Base-by-base conservation (phyloP, 2,113 vertebrate species). In the Chunga burmeisteri region DNA sequence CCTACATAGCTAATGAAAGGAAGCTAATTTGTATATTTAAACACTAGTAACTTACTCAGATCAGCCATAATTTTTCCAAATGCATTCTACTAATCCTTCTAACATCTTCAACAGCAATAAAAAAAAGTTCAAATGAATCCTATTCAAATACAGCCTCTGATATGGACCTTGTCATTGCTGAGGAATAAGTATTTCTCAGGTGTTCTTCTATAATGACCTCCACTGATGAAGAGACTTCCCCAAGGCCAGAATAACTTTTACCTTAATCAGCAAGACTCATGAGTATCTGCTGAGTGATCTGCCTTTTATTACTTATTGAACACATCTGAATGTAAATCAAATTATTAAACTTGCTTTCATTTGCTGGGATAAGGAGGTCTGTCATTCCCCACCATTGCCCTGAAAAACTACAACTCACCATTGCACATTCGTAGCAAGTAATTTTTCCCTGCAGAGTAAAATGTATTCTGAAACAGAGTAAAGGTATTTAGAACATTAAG, bases 381-480 rank as follows among this genome's bases (percentile, higher is more conserved):
- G 74, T 34, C 75, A 67, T 49, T 83, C 10, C 30, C 11, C 4
- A 2, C 18, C 34, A 17, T 5, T 16, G 8, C n/a, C 27, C 29
- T 0, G 1, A 53, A 86, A 78, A 86, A 56, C 23, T 38, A 46
- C 77, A 77, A 98, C 98, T 99, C 98, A 99, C 99, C 99, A 93
- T 99, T 99, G 96, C 99, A 99, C 99, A 99, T 99, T 95, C 99
- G 98, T 63, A 99, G 97, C 96, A 99, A 98, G 97, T 99, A 99
- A 96, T 99, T 99, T 96, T 99, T 99, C 81, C 99, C 99, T 47
- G 99, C 99, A 55, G 99, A 99, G 97, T 99, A 99, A 96, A 99
- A 99, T 1, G 98, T 99, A 96, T 98, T 99, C 99, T 99, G 96
- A 94, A 97, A 86, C 19, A 93, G 80, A 94, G 34, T 36, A 91